A percentile compares a stretch with the other conserved stretches of the same genome.
These are phyloP conservation scores for Achatina immaculata DNA, from an alignment of 1,140 invertebrate genomes.

Conservation along the genomic window DNA sequence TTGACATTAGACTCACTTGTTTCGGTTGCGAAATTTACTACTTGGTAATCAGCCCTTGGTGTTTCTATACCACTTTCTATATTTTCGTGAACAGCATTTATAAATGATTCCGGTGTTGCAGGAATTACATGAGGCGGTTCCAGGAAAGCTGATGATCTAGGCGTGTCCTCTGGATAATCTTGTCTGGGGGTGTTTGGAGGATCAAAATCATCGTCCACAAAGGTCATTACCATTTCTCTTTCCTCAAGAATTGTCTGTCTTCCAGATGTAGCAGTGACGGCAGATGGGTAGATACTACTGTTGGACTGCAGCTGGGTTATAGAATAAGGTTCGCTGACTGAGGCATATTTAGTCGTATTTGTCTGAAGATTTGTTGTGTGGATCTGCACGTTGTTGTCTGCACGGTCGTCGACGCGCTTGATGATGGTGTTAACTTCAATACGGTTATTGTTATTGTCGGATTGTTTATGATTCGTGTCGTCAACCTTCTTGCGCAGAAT, in stretches of 20 bases:
- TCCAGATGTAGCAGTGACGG: neutral
- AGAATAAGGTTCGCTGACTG: neutral
- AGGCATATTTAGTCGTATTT: neutral
- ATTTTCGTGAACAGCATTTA: neutral
- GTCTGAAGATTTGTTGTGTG: neutral
- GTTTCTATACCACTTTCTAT: neutral
- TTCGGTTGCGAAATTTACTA: neutral
- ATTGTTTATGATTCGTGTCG: neutral
- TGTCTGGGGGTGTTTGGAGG: neutral
- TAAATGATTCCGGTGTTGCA: neutral
- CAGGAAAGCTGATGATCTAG: neutral
- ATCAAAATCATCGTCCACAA: neutral
- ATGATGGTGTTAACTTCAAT: neutral
- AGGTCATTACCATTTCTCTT: neutral
- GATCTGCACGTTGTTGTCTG: neutral
- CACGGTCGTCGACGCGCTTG: neutral
- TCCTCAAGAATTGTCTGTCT: neutral
- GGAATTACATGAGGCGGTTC: neutral
- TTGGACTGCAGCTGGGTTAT: neutral
- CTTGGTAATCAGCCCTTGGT: neutral
- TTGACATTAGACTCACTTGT: neutral
- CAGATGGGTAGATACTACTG: neutral
- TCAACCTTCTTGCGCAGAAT: neutral
- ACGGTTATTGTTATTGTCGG: neutral
- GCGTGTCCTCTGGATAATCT: neutral